Conservation (phyloP, 2,888 invertebrate genomes). For the Hipparchia sbordonii region DNA sequence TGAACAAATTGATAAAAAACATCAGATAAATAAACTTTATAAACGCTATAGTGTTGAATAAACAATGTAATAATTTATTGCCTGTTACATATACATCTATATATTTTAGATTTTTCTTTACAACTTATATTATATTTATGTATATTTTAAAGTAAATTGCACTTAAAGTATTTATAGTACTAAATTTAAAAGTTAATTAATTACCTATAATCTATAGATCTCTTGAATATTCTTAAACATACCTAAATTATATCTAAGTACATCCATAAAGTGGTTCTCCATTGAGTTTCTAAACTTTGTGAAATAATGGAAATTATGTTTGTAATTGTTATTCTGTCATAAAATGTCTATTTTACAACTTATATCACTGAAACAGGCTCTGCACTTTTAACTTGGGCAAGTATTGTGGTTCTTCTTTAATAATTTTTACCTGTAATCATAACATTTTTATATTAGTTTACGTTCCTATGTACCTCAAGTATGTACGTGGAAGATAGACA, state of each 20-base stretch:
- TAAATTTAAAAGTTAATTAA: conserved; percentile 40
- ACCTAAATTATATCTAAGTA: conserved; percentile 23
- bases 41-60: neutral
- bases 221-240: conserved; percentile 31
- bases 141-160: conserved; percentile 47
- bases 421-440: conserved; percentile 66
- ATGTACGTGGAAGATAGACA: too few species aligned
- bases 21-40: conserved; percentile 9
- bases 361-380: conserved; percentile 73
- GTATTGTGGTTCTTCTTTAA: conserved; percentile 63
- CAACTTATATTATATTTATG: conserved; percentile 27
- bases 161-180: conserved; percentile 51
- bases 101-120: conserved; percentile 40
- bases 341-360: conserved; percentile 11
- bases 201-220: conserved; percentile 32
- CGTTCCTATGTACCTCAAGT: too few species aligned
- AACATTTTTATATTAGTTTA: conserved; percentile 6
- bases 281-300: conserved; percentile 13
- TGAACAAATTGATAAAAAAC: neutral
- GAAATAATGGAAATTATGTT: conserved; percentile 26
- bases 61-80: conserved; percentile 21
- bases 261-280: conserved; percentile 17
- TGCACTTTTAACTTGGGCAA: conserved; percentile 74
- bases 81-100: conserved; percentile 14
- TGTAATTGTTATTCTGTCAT: conserved; percentile 22